phyloP scores from a whole-genome alignment of 2,113 vertebrate genomes.

The Tachysurus vachellii region DNA sequence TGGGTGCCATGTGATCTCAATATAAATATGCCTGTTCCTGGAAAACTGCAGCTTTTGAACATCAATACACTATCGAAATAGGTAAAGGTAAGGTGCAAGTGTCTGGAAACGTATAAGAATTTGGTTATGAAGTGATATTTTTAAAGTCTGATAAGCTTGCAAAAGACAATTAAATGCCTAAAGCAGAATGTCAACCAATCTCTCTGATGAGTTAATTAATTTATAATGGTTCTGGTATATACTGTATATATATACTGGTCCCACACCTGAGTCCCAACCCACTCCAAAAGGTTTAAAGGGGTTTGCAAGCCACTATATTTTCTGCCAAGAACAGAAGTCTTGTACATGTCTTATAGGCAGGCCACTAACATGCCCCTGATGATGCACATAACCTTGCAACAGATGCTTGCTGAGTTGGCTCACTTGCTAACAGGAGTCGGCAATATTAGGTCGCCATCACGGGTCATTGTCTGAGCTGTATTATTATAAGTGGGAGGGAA shows the following conservation, averaged over 20 bases:
- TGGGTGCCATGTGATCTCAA: no score
- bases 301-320: background rate
- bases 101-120: background rate
- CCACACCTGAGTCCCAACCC: background rate
- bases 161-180: background rate
- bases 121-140: background rate
- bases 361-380: background rate
- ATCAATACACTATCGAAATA: no score
- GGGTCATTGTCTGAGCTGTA: background rate
- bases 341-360: background rate
- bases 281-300: background rate
- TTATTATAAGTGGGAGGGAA: background rate
- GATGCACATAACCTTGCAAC: background rate
- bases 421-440: background rate
- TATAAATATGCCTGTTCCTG: no score
- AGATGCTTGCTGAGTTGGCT: background rate
- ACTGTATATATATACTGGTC: no score
- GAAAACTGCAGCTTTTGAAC: no score
- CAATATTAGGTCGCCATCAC: background rate
- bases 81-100: no score
- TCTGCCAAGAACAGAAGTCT: background rate
- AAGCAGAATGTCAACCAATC: background rate
- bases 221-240: no score
- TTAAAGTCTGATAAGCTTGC: background rate
- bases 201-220: no score